These are phyloP conservation scores for Entomobrya proxima DNA, from an alignment of 2,888 invertebrate species.

Conservation along the genomic window DNA sequence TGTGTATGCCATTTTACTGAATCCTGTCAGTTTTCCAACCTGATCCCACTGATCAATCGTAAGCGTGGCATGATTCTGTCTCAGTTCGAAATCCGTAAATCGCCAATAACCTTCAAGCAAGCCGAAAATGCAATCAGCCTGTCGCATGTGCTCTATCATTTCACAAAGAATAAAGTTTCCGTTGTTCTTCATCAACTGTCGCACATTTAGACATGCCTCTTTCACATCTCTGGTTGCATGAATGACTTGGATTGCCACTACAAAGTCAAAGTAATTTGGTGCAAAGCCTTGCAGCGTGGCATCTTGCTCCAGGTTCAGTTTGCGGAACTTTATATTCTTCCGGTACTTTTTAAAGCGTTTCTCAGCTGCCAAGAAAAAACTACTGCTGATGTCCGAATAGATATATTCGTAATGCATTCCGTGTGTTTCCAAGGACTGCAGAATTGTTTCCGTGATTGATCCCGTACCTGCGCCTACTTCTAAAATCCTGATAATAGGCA, in stretches of 20 bases:
- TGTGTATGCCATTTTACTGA: neutral
- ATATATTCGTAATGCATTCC: slow-evolving; percentile 41
- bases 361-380: slow-evolving; percentile 41
- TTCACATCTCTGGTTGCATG: slow-evolving; percentile 58
- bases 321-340: slow-evolving; percentile 45
- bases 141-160: neutral
- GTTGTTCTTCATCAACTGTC: slow-evolving; percentile 30
- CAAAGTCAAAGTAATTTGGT: slow-evolving; percentile 53
- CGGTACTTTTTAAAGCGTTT: slow-evolving; percentile 44
- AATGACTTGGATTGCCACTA: slow-evolving; percentile 53
- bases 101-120: slow-evolving; percentile 47
- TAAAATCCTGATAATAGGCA: slow-evolving; percentile 33
- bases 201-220: slow-evolving; percentile 37
- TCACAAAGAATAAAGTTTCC: slow-evolving; percentile 15
- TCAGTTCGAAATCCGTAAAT: slow-evolving; percentile 39
- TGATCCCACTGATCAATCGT: slow-evolving; percentile 7
- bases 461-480: slow-evolving; percentile 61
- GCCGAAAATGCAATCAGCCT: slow-evolving; percentile 36
- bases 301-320: slow-evolving; percentile 61
- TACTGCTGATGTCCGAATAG: slow-evolving; percentile 61
- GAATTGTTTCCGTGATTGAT: slow-evolving; percentile 19
- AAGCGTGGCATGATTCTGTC: slow-evolving; percentile 24
- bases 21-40: neutral
- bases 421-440: slow-evolving; percentile 5
- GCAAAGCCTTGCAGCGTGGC: slow-evolving; percentile 54